Conservation (phyloP, 2,888 invertebrate species). For the Gastrophysa polygoni region DNA sequence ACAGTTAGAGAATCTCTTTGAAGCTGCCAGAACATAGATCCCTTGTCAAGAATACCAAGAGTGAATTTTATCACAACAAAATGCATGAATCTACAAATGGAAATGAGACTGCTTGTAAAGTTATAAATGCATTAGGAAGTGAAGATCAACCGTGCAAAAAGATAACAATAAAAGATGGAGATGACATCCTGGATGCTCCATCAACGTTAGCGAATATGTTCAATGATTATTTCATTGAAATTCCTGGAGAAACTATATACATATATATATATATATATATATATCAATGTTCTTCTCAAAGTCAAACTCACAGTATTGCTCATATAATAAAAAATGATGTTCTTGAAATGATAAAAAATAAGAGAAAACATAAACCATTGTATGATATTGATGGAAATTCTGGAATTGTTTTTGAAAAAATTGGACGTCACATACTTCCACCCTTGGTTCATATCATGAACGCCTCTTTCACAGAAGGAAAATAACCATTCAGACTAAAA, state of each 20-base stretch:
- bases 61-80: slow-evolving; percentile 9
- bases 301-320: slow-evolving; percentile 4
- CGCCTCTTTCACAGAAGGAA: no score
- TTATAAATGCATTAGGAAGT: slow-evolving; percentile 12
- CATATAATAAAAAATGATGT: neutral
- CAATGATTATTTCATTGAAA: no score
- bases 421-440: neutral
- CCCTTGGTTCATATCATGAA: no score
- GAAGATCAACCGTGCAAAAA: neutral
- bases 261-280: no score
- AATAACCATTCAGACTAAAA: no score
- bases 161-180: slow-evolving; percentile 5
- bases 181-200: slow-evolving; percentile 1
- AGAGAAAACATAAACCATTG: neutral
- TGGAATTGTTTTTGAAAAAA: slow-evolving; percentile 6
- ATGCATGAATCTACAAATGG: slow-evolving; percentile 6
- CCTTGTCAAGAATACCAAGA: slow-evolving; percentile 1
- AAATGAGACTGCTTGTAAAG: slow-evolving; percentile 6
- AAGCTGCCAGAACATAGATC: slow-evolving; percentile 1
- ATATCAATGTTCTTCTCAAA: slow-evolving; percentile 6
- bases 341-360: neutral
- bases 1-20: neutral
- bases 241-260: no score
- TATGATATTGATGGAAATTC: slow-evolving; percentile 2
- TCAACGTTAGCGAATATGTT: neutral